Evolutionary conservation across 2,797 vertebrate genomes (phyloP).

Genomic region (Onychomys arenicola): DNA sequence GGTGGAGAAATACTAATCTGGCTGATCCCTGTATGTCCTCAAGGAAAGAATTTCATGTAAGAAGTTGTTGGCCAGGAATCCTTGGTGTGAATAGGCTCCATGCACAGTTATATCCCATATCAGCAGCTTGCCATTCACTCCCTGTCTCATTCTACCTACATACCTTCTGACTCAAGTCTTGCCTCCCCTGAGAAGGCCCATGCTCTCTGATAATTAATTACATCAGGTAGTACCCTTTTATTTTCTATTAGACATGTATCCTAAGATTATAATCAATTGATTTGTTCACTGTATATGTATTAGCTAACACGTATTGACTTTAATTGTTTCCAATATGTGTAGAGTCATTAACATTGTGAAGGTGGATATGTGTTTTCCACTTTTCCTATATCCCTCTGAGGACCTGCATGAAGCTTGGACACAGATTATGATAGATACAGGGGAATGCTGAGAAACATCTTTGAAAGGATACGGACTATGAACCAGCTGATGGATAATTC

Average conservation of each 20-base stretch:
- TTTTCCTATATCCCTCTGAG: neutral
- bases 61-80: neutral
- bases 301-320: conserved; percentile 25
- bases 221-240: neutral
- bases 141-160: neutral
- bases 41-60: neutral
- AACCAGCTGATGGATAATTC: neutral
- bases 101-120: neutral
- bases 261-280: conserved; percentile 59
- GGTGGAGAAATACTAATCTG: neutral
- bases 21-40: neutral
- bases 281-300: neutral
- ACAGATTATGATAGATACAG: neutral
- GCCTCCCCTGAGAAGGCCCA: neutral
- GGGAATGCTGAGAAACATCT: neutral
- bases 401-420: neutral
- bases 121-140: neutral
- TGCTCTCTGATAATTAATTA: neutral
- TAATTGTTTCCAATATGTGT: conserved; percentile 14
- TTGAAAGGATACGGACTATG: neutral
- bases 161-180: neutral
- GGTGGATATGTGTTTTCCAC: neutral
- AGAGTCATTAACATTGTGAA: neutral
- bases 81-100: neutral
- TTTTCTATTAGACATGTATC: neutral